These are phyloP conservation scores for Eleginops maclovinus DNA, from an alignment of 2,113 vertebrate genomes.

Conservation along the genomic window DNA sequence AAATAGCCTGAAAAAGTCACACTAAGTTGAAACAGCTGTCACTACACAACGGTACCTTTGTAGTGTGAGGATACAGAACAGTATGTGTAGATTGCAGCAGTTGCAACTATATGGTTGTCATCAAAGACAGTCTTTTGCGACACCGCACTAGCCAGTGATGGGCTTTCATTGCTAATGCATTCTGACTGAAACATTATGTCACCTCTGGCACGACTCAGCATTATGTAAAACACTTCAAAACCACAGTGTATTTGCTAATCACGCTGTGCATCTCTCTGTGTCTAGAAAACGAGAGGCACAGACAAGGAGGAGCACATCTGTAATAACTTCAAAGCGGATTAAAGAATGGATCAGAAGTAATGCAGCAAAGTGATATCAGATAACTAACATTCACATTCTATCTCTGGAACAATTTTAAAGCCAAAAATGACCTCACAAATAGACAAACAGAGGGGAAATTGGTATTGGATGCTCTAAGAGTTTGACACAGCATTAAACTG, in stretches of 20 bases:
- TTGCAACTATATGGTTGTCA: slow-evolving; percentile 14
- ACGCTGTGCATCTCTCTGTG: slow-evolving; percentile 41
- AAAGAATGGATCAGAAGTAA: slow-evolving; percentile 38
- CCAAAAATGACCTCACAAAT: slow-evolving; percentile 51
- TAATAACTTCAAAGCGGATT: slow-evolving; percentile 55
- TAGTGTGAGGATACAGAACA: background rate
- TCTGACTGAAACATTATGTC: slow-evolving; percentile 62
- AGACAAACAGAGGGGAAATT: slow-evolving; percentile 11
- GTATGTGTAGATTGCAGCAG: slow-evolving; percentile 1
- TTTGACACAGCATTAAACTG: background rate
- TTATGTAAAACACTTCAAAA: slow-evolving; percentile 54
- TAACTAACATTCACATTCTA: slow-evolving; percentile 45
- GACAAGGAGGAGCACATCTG: slow-evolving; percentile 20
- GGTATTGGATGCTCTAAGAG: slow-evolving; percentile 6
- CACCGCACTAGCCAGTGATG: slow-evolving; percentile 27
- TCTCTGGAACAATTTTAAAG: slow-evolving; percentile 30
- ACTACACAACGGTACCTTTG: background rate
- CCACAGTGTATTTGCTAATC: slow-evolving; percentile 48
- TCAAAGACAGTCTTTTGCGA: slow-evolving; percentile 39
- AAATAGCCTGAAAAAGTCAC: slow-evolving; percentile 27
- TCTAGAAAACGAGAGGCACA: slow-evolving; percentile 34
- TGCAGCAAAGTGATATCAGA: slow-evolving; percentile 32
- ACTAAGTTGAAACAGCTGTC: background rate
- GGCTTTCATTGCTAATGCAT: slow-evolving; percentile 42
- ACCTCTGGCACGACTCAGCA: slow-evolving; percentile 58